phyloP scores from a whole-genome alignment of 2,888 invertebrate genomes.

The Lingula anatina region DNA sequence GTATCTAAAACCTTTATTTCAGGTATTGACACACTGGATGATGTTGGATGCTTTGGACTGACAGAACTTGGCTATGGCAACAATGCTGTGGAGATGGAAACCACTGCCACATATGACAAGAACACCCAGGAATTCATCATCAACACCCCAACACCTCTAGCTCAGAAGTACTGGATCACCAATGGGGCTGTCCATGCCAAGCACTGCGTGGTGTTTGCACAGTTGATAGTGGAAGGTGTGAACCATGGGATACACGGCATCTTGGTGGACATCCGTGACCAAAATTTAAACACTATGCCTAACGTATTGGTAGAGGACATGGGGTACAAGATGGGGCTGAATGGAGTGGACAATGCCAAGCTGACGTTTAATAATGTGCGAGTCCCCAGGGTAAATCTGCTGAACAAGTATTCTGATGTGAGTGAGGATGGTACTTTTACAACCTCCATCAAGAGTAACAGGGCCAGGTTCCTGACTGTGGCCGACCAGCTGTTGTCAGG shows the following conservation, averaged over 20 bases:
- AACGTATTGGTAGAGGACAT: neutral
- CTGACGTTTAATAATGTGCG: conserved; percentile 20
- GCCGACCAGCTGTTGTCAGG: conserved; percentile 28
- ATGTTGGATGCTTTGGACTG: conserved; percentile 26
- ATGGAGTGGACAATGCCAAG: conserved; percentile 31
- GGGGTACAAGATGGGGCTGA: conserved; percentile 21
- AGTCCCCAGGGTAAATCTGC: conserved; percentile 20
- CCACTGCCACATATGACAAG: conserved; percentile 23
- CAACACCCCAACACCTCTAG: conserved; percentile 18
- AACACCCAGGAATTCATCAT: conserved; percentile 19
- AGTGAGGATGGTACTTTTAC: conserved; percentile 17
- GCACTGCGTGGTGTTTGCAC: conserved; percentile 25
- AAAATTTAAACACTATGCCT: neutral
- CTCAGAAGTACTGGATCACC: conserved; percentile 32
- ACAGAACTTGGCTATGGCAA: conserved; percentile 29
- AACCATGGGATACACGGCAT: conserved; percentile 9
- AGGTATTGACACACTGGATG: conserved; percentile 21
- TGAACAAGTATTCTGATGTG: conserved; percentile 22
- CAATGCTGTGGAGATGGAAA: conserved; percentile 31
- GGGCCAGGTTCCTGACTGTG: conserved; percentile 23
- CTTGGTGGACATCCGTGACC: neutral
- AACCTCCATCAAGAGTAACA: conserved; percentile 16
- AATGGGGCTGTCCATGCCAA: conserved; percentile 31
- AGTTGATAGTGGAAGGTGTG: conserved; percentile 13
- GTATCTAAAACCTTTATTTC: too few species aligned